Percentiles rank a stretch among this genome's conserved stretches.
Evolutionary conservation across 2,797 vertebrate genomes (phyloP).

Genomic region (Odontamblyopus lacepedii): DNA sequence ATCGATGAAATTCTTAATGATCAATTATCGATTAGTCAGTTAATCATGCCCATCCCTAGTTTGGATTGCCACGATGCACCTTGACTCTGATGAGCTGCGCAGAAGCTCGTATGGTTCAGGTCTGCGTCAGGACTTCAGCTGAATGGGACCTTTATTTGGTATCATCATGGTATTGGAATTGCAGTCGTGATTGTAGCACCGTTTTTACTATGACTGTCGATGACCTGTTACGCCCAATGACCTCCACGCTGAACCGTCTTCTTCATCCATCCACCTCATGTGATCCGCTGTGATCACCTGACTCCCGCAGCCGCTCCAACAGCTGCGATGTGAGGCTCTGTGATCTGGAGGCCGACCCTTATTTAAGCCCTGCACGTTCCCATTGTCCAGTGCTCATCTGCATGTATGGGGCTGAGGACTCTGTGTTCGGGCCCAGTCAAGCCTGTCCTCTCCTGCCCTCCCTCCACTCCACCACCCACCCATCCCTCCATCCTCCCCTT

Average conservation of each 20-base stretch:
- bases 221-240: not conserved
- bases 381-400: constrained; percentile 37
- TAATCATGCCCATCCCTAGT: too few species aligned
- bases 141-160: too few species aligned
- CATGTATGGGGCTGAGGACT: constrained; percentile 26
- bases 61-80: too few species aligned
- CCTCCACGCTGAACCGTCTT: constrained; percentile 16
- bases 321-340: constrained; percentile 58
- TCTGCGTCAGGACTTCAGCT: too few species aligned
- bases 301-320: constrained; percentile 9
- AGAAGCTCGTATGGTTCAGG: too few species aligned
- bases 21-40: too few species aligned
- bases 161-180: too few species aligned
- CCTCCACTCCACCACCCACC: constrained; percentile 37
- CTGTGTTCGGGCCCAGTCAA: constrained; percentile 71
- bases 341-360: constrained; percentile 47
- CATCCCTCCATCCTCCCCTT: constrained; percentile 22
- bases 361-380: constrained; percentile 44
- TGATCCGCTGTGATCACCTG: not conserved
- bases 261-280: not conserved
- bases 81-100: too few species aligned
- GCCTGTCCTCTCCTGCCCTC: constrained; percentile 66
- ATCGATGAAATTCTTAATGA: too few species aligned
- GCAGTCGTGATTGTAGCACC: too few species aligned
- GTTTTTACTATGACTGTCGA: too few species aligned